Base-by-base conservation (phyloP, 1,140 invertebrate species). In the Conus ventricosus region DNA sequence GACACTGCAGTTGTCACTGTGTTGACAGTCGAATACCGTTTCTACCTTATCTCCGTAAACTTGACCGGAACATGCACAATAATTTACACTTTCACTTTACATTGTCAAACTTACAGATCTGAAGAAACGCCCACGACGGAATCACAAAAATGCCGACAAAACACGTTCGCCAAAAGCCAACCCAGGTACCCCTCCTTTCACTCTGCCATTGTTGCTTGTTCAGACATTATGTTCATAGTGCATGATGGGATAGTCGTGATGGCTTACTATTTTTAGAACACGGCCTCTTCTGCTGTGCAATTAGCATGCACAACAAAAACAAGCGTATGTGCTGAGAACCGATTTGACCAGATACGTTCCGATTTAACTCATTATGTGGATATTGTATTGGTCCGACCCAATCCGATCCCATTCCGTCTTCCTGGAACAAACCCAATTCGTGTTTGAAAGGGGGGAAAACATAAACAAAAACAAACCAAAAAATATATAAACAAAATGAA, bases 171-270 rank as follows among this genome's bases (percentile, higher is more conserved):
- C 8, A 39, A 5, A 10, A 27, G 25, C 27, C 10, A 78, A 78
- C 11, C 7, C 76, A 2, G 25, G 5, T 78, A 39, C 76, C 76
- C 25, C 11, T 27, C 39, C 76, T 78, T 13, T 39, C 25, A 39
- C 39, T 78, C 76, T 27, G 25, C 76, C 76, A 78, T 78, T 78
- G 23, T 78, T 78, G 76, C 13, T 39, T 25, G 11, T 13, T n/a
- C 76, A 78, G 76, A 78, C 76, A 78, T 78, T 78, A 78, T 78
- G 76, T 25, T 25, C 11, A 27, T 10, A 78, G 25, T 39, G 76
- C 76, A 78, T 78, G 76, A 78, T 78, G 76, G 76, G 76, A 78
- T 78, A 25, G 15, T 23, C 25, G 7, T 23, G 7, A 20, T 20
- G 67, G 11, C 11, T 25, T 8, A 27, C 76, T 78, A 78, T 78